Conservation (phyloP, 1,140 invertebrate genomes). For the Polypedilum pembai region DNA sequence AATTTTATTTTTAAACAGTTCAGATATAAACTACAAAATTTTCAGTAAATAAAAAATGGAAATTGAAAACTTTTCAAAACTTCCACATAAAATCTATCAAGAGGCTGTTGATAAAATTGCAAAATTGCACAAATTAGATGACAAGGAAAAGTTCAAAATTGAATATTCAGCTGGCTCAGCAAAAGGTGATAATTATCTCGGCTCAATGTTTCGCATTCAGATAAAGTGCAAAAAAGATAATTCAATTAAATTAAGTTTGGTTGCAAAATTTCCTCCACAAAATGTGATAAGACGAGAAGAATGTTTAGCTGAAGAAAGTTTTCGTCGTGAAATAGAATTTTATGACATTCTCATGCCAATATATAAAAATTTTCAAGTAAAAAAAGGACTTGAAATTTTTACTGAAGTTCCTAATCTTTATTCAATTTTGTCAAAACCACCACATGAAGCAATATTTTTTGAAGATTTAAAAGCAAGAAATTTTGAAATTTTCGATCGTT, state of each 20-base stretch:
- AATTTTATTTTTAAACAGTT: no score
- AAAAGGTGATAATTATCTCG: constrained; percentile 43
- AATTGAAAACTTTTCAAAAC: no score
- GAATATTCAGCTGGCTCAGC: constrained; percentile 31
- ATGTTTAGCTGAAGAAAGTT: constrained; percentile 36
- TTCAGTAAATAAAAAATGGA: no score
- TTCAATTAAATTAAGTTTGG: constrained; percentile 31
- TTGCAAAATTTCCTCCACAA: constrained; percentile 39
- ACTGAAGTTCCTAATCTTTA: constrained; percentile 34
- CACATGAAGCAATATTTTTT: constrained; percentile 38
- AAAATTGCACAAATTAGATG: no score
- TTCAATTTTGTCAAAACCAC: constrained; percentile 33
- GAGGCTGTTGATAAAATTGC: no score
- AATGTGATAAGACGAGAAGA: constrained; percentile 37
- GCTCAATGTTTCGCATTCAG: constrained; percentile 38
- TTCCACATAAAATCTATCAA: no score
- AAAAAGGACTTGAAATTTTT: constrained; percentile 31
- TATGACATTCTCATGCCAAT: constrained; percentile 35
- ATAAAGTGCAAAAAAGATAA: constrained; percentile 29
- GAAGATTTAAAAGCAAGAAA: constrained; percentile 43
- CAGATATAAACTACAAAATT: no score
- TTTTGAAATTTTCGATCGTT: constrained; percentile 37
- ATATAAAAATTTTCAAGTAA: constrained; percentile 34
- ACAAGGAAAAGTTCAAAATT: neutral
- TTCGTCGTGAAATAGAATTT: constrained; percentile 34